Evolutionary conservation across 2,797 vertebrate species (phyloP), one percentile per base, ranked within the genome.

Genomic region (Eurystomus glaucurus): DNA sequence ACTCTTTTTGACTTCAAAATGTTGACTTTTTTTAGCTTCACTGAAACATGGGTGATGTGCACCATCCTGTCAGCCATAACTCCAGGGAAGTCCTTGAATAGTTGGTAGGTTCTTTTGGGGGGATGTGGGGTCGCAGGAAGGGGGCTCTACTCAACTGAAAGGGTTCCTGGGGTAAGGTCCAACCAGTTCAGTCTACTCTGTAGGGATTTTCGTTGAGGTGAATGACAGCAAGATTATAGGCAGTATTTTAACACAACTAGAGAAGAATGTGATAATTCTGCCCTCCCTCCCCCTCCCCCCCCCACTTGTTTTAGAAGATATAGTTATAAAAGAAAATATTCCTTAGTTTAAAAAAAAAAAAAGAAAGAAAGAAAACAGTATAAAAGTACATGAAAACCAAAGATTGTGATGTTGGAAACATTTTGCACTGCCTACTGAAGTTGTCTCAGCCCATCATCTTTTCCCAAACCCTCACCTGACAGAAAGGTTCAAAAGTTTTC

Each of bases 401-500:
- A 16, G 2, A 54, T 3, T 43, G 18, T 25, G 60, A 45, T n/a
- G 17, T 46, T 70, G 28, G 46, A 88, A 87, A 66, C 17, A 58
- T 76, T 82, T 69, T 45, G 31, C 20, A 65, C 25, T 55, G 66
- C 51, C 52, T 1, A 4, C 46, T 74, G 12, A 74, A 92, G 43
- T 77, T 76, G 39, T 23, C 57, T 69, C n/a, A 61, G 60, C 33
- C 21, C 35, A n/a, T 29, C 17, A n/a, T 15, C 19, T 46, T 71
- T 90, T 91, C 52, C 65, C 19, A 81, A 91, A 80, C 21, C 33
- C 41, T 62, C 21, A 50, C 29, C 70, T 68, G 25, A 84, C 21
- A 51, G n/a, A 72, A 61, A 69, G 13, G 33, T 88, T 64, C 31
- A 41, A 55, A 97, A 85, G 48, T 91, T 90, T 95, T 54, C 31